Evolutionary conservation across 2,888 invertebrate species (phyloP).

Genomic region (Digitonthophagus gazella): DNA sequence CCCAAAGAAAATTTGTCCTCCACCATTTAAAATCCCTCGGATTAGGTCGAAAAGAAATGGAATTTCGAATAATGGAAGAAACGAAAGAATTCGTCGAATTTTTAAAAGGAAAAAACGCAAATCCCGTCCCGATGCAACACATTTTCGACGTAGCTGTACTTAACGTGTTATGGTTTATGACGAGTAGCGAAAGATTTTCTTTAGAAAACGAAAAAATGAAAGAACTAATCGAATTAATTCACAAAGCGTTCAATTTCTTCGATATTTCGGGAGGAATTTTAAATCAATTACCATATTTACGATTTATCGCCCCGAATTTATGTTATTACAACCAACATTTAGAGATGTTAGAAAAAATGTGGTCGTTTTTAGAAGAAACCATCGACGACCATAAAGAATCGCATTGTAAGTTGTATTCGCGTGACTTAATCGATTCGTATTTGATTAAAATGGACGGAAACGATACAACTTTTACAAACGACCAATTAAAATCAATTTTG

Average conservation of each 20-base stretch:
- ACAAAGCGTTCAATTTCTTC: slow-evolving; percentile 62
- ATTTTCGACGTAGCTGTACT: slow-evolving; percentile 61
- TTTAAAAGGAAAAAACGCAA: slow-evolving; percentile 45
- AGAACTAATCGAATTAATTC: slow-evolving; percentile 58
- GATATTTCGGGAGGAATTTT: slow-evolving; percentile 68
- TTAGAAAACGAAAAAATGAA: slow-evolving; percentile 58
- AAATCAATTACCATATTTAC: slow-evolving; percentile 66
- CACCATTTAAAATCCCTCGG: slow-evolving; percentile 65
- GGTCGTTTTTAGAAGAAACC: slow-evolving; percentile 49
- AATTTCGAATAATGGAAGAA: slow-evolving; percentile 59
- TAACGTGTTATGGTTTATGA: slow-evolving; percentile 69
- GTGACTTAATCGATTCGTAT: slow-evolving; percentile 67
- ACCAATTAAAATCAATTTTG: slow-evolving; percentile 54
- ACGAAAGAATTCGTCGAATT: slow-evolving; percentile 54
- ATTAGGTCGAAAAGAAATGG: slow-evolving; percentile 62
- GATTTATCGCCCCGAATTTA: slow-evolving; percentile 62
- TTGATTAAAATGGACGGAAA: slow-evolving; percentile 57
- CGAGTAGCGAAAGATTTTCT: slow-evolving; percentile 65
- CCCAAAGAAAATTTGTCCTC: slow-evolving; percentile 65
- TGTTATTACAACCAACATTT: slow-evolving; percentile 62
- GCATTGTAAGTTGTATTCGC: slow-evolving; percentile 50
- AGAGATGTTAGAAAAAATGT: slow-evolving; percentile 55
- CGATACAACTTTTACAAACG: slow-evolving; percentile 45
- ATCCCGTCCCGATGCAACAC: slow-evolving; percentile 45
- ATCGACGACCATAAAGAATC: slow-evolving; percentile 56